A percentile compares a stretch with the other conserved stretches of the same genome.
Evolutionary conservation across 2,797 vertebrate species (phyloP).

Genomic region (Alosa sapidissima): DNA sequence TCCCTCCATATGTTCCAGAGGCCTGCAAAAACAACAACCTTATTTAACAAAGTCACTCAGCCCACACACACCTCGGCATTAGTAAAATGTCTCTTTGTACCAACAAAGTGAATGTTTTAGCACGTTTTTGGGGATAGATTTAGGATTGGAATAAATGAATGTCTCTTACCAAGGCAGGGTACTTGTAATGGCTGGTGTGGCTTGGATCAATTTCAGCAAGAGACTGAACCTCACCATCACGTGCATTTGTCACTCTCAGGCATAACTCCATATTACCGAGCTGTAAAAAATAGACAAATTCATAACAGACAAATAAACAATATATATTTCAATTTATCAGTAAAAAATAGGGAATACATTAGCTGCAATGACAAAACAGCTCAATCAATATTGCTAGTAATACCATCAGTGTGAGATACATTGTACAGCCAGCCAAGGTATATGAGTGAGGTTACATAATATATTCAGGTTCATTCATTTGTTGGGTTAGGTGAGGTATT

Average conservation of each 20-base stretch:
- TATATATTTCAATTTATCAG: not conserved
- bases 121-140: not conserved
- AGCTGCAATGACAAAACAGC: not conserved
- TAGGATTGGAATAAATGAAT: not conserved
- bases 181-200: constrained; percentile 65
- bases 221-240: constrained; percentile 70
- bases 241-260: constrained; percentile 71
- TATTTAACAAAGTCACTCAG: not conserved
- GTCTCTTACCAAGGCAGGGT: constrained; percentile 64
- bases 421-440: no score
- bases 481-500: no score
- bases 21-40: not conserved
- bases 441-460: no score
- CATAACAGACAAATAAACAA: not conserved
- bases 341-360: not conserved
- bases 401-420: no score
- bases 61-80: not conserved
- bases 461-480: no score
- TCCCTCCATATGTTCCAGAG: not conserved
- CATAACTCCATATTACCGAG: constrained; percentile 74
- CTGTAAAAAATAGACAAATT: constrained; percentile 53
- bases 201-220: constrained; percentile 62
- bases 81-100: not conserved
- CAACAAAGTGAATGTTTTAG: not conserved
- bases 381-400: not conserved